phyloP scores from a whole-genome alignment of 1,140 invertebrate genomes.

The Chlorops oryzae region DNA sequence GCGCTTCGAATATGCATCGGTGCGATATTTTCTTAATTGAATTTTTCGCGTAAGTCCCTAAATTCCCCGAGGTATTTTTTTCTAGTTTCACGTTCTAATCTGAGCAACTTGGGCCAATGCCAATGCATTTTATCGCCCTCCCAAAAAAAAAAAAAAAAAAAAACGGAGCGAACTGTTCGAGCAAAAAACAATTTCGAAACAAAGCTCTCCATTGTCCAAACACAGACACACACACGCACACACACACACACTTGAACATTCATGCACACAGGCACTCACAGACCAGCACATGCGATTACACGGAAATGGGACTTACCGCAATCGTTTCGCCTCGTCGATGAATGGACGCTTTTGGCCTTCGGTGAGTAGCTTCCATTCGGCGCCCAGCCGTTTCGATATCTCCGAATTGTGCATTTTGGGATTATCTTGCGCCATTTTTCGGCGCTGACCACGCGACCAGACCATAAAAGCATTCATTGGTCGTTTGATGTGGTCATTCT shows the following conservation, averaged over 20 bases:
- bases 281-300: background rate
- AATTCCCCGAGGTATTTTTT: too few relatives aligned
- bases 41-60: too few relatives aligned
- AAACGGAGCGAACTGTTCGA: background rate
- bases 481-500: slow-evolving; percentile 73
- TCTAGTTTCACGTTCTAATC: too few relatives aligned
- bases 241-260: too few relatives aligned
- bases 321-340: slow-evolving; percentile 92
- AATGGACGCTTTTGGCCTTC: slow-evolving; percentile 89
- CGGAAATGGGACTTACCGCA: slow-evolving; percentile 63
- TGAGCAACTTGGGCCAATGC: too few relatives aligned
- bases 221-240: too few relatives aligned
- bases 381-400: slow-evolving; percentile 84
- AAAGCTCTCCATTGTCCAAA: too few relatives aligned
- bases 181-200: background rate
- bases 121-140: too few relatives aligned
- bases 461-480: slow-evolving; percentile 95
- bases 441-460: slow-evolving; percentile 79
- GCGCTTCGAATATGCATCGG: too few relatives aligned
- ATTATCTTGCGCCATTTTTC: slow-evolving; percentile 97
- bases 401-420: slow-evolving; percentile 97
- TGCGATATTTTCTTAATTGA: too few relatives aligned
- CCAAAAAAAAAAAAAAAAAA: background rate
- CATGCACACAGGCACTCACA: too few relatives aligned
- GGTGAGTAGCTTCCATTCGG: slow-evolving; percentile 83